phyloP scores from a whole-genome alignment of 2,797 vertebrate species.

The Rhinophrynus dorsalis region DNA sequence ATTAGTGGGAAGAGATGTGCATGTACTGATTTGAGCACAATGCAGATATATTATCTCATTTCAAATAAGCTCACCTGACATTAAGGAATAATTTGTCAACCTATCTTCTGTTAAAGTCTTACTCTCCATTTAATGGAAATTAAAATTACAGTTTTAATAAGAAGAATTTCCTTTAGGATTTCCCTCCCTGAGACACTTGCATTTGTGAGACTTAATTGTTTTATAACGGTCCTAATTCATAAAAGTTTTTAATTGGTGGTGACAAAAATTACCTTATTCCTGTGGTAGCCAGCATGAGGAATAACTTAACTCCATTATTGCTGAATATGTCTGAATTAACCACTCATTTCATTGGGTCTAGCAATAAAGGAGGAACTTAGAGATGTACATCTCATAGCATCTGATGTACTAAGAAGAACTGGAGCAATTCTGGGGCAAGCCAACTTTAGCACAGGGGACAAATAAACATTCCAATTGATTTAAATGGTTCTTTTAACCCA shows the following conservation, averaged over 20 bases:
- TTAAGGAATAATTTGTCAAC: conserved; percentile 82
- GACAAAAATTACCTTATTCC: conserved; percentile 76
- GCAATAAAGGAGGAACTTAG: too few relatives aligned
- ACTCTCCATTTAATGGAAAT: conserved; percentile 81
- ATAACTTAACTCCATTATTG: conserved; percentile 50
- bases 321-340: too few relatives aligned
- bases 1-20: conserved; percentile 73
- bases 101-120: conserved; percentile 76
- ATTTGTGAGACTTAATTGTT: conserved; percentile 81
- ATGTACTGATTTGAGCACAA: conserved; percentile 70
- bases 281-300: conserved; percentile 62
- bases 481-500: too few relatives aligned
- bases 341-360: too few relatives aligned
- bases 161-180: conserved; percentile 79
- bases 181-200: conserved; percentile 73
- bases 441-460: too few relatives aligned
- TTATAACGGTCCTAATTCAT: conserved; percentile 77
- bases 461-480: too few relatives aligned
- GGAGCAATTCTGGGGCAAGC: too few relatives aligned
- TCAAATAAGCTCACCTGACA: conserved; percentile 78
- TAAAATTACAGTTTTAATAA: conserved; percentile 84
- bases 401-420: too few relatives aligned
- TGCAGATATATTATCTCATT: conserved; percentile 76
- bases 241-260: conserved; percentile 81
- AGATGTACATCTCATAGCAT: too few relatives aligned